These are phyloP conservation scores for Drosophila malerkotliana DNA, from an alignment of 1,140 invertebrate genomes.

Conservation along the genomic window DNA sequence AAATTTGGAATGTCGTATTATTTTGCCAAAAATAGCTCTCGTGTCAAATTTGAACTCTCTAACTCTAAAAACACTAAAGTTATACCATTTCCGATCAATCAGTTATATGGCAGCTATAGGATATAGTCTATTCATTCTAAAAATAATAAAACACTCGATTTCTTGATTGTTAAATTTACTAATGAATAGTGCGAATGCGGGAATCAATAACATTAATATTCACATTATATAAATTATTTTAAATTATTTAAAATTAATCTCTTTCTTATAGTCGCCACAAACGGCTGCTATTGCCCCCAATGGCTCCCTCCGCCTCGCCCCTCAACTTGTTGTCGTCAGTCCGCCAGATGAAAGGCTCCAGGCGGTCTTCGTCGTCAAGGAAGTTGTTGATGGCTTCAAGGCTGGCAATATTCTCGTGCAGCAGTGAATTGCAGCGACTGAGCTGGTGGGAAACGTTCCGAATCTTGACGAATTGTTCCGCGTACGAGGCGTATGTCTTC, in stretches of 20 bases:
- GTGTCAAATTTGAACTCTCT: no score
- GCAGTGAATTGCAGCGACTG: constrained; percentile 91
- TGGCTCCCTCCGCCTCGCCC: constrained; percentile 75
- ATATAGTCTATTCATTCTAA: no score
- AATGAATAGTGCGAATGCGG: constrained; percentile 39
- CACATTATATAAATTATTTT: constrained; percentile 19
- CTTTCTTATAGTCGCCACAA: constrained; percentile 65
- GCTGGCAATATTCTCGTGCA: constrained; percentile 93
- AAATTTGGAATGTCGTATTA: no score
- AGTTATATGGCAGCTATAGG: no score
- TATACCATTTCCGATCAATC: no score
- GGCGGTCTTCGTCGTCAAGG: constrained; percentile 91
- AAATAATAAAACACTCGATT: neutral
- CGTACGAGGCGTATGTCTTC: constrained; percentile 92
- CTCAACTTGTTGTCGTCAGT: constrained; percentile 85
- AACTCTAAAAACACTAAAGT: no score
- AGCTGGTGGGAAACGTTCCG: constrained; percentile 91
- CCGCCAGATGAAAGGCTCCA: constrained; percentile 96
- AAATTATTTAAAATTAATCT: neutral
- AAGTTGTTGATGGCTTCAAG: constrained; percentile 93
- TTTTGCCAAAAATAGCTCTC: no score
- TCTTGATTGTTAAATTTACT: constrained; percentile 38
- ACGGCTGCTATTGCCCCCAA: constrained; percentile 83
- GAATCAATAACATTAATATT: constrained; percentile 48
- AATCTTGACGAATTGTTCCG: constrained; percentile 92